These are phyloP conservation scores for Momotus momota DNA, from an alignment of 2,797 vertebrate species.

Conservation along the genomic window DNA sequence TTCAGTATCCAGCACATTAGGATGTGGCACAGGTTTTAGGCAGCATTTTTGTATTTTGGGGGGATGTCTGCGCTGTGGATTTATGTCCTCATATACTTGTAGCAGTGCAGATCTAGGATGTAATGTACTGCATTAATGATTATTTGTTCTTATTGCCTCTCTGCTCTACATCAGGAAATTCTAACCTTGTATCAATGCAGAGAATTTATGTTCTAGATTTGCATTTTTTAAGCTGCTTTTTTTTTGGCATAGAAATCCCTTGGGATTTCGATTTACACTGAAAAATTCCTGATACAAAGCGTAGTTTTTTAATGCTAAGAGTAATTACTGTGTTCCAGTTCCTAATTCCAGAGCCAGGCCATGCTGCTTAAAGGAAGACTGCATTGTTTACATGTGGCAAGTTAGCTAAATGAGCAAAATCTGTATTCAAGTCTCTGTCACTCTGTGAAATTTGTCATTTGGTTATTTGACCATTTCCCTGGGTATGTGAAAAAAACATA, in stretches of 20 bases:
- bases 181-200: background rate
- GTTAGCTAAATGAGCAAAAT: background rate
- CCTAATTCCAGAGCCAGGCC: background rate
- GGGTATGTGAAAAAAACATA: background rate
- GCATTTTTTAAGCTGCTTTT: background rate
- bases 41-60: background rate
- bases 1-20: background rate
- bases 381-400: background rate
- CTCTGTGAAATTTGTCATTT: background rate
- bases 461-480: background rate
- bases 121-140: background rate
- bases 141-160: background rate
- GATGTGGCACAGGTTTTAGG: background rate
- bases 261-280: background rate
- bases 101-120: background rate
- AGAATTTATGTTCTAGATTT: background rate
- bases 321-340: background rate
- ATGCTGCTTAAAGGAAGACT: background rate
- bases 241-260: background rate
- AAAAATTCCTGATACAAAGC: background rate
- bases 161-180: background rate
- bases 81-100: background rate
- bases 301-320: background rate
- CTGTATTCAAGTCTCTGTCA: background rate
- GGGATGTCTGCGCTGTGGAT: background rate